Base-by-base conservation (phyloP, 2,888 invertebrate genomes). In the Pterobdella sp. region DNA sequence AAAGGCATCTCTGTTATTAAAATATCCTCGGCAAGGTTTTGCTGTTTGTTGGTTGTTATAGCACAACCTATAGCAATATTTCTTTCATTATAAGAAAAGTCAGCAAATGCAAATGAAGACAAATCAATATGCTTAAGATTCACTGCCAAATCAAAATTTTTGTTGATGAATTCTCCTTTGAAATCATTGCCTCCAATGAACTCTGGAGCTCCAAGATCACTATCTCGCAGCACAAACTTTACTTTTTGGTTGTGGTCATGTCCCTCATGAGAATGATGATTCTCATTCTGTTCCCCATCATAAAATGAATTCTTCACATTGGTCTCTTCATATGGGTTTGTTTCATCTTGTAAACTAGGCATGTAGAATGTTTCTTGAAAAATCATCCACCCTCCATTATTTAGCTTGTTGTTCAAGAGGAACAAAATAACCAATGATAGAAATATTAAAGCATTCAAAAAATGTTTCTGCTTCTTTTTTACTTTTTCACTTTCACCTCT, bases 21-120 rank as follows among this genome's bases (percentile, higher is more conserved):
- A 22, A 65, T 73, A 36, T 74, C 76, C 14, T 35, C 60, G 36
- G 35, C 70, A 10, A 75, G 52, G 29, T 68, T 65, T n/a, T 37
- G 32, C 49, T 77, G 75, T 3, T 69, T 70, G 26, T 77, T 73
- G 22, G 77, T 76, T 1, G 78, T 78, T 35, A 78, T 66, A n/a
- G 75, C 78, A 32, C 75, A 73, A 22, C 78, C 78, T 56, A 78
- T 71, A n/a, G 78, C 78, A 1, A 78, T 74, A 7, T 67, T 72
- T 52, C 49, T 66, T 49, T 74, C 74, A 14, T 49, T 36, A 35
- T 70, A 74, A n/a, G 37, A 70, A n/a, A 37, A 60, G n/a, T 69
- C 68, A 22, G 37, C 63, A 35, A 74, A 70, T 22, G 71, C 34
- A 34, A 34, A 35, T 26, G n/a, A 18, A 31, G 65, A 37, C 1